Conservation (phyloP, 2,888 invertebrate species). For the Spilosoma lubricipeda region DNA sequence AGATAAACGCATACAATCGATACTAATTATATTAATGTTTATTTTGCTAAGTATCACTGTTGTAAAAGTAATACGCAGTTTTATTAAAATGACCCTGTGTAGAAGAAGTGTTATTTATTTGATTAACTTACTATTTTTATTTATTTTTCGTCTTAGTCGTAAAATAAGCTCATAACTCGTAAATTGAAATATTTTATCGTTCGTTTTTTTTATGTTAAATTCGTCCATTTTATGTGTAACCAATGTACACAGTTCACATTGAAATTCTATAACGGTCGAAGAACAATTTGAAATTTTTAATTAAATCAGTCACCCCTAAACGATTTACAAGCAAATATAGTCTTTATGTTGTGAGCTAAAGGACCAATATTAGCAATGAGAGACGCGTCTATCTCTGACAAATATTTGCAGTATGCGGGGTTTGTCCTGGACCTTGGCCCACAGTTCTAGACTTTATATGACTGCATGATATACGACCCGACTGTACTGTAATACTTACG, state of each 20-base stretch:
- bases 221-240: not conserved
- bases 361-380: constrained; percentile 45
- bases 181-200: constrained; percentile 14
- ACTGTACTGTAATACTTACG: constrained; percentile 21
- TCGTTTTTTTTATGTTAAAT: not conserved
- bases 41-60: not conserved
- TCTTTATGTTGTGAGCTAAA: constrained; percentile 44
- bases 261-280: constrained; percentile 31
- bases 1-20: not conserved
- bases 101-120: constrained; percentile 1
- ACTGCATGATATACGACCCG: constrained; percentile 31
- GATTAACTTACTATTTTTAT: constrained; percentile 16
- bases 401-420: constrained; percentile 60
- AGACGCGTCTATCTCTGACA: constrained; percentile 47
- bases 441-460: constrained; percentile 27
- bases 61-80: not conserved
- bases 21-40: not conserved
- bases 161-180: constrained; percentile 9
- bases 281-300: constrained; percentile 53
- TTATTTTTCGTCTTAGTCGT: constrained; percentile 10
- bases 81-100: constrained; percentile 6
- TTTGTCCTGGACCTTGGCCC: constrained; percentile 45
- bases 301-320: constrained; percentile 47
- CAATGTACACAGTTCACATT: constrained; percentile 15
- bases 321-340: constrained; percentile 38